Percentiles rank a stretch among this genome's conserved stretches.
Evolutionary conservation across 2,797 vertebrate genomes (phyloP).

Genomic region (Phrynocephalus guinanensis): DNA sequence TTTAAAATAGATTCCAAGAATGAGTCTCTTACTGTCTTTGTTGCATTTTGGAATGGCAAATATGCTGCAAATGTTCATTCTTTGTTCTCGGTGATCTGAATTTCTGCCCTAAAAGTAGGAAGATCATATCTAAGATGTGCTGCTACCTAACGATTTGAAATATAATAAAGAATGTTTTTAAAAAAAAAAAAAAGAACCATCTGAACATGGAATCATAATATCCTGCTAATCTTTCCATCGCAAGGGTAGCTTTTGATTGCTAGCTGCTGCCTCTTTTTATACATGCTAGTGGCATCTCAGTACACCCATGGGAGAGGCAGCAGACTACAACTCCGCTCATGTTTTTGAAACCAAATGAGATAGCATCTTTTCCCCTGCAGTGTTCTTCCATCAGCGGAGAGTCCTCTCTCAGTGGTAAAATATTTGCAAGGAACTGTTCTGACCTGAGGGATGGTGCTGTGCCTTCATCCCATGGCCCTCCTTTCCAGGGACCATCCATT

Average conservation of each 20-base stretch:
- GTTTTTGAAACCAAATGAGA: neutral
- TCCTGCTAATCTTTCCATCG: neutral
- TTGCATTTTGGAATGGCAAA: neutral
- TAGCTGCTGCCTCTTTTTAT: neutral
- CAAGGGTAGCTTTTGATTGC: neutral
- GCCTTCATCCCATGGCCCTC: too few species aligned
- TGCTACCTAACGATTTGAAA: neutral
- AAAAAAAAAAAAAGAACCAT: neutral
- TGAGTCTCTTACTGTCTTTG: neutral
- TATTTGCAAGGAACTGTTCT: neutral
- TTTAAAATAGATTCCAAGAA: neutral
- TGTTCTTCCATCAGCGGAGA: neutral
- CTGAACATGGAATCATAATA: neutral
- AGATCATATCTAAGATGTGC: neutral
- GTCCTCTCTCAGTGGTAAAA: neutral
- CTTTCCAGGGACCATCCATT: too few species aligned
- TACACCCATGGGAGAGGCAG: neutral
- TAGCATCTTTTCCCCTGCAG: neutral
- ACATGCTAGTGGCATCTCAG: neutral
- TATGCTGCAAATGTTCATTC: neutral
- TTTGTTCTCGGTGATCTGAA: neutral
- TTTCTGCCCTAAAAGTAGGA: neutral
- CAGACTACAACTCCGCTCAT: neutral
- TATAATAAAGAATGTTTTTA: neutral
- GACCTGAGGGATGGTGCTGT: too few species aligned